Evolutionary conservation across 2,113 vertebrate species (phyloP).

Genomic region (Saguinus imperator): DNA sequence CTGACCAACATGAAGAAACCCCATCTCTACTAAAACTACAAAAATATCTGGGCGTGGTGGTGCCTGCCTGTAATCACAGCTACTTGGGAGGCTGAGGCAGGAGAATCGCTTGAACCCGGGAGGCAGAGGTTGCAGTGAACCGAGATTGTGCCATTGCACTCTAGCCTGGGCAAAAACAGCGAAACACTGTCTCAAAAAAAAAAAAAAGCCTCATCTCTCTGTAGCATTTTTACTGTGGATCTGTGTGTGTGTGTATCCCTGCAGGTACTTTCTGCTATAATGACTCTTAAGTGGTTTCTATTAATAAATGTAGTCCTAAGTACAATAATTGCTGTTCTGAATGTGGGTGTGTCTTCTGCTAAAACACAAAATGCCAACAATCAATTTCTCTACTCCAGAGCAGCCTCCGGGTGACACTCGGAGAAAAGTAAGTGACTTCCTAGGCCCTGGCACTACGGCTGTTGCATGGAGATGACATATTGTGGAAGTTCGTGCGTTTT

Average conservation of each 20-base stretch:
- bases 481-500: slow-evolving; percentile 68
- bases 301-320: slow-evolving; percentile 60
- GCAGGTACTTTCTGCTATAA: not conserved
- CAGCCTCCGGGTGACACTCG: slow-evolving; percentile 97
- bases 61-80: no score
- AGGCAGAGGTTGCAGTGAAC: no score
- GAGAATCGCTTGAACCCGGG: no score
- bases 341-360: slow-evolving; percentile 72
- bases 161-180: no score
- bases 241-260: not conserved
- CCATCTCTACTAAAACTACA: no score
- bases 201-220: not conserved
- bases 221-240: not conserved
- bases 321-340: slow-evolving; percentile 66
- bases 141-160: no score
- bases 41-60: no score
- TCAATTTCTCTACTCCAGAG: slow-evolving; percentile 95
- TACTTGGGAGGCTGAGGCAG: no score
- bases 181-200: no score
- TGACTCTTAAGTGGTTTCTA: slow-evolving; percentile 62
- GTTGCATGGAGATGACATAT: slow-evolving; percentile 88
- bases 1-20: no score
- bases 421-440: slow-evolving; percentile 97
- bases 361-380: slow-evolving; percentile 83
- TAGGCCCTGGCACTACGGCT: slow-evolving; percentile 84